phyloP scores from a whole-genome alignment of 2,888 invertebrate species.

The Eupithecia subumbrata region DNA sequence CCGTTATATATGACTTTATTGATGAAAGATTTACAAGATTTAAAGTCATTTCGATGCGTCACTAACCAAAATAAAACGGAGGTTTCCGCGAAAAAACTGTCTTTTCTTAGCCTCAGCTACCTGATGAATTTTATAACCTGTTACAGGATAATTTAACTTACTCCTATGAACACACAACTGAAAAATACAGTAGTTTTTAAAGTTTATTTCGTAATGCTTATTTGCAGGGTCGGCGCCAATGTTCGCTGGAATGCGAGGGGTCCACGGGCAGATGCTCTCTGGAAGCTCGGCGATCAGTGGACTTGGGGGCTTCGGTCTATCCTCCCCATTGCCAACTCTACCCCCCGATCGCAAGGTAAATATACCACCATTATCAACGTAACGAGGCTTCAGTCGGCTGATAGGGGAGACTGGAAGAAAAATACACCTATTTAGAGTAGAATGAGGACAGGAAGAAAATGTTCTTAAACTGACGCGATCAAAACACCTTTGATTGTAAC shows the following conservation, averaged over 20 bases:
- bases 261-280: constrained; percentile 76
- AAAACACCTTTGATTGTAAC: background rate
- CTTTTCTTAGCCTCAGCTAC: background rate
- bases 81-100: background rate
- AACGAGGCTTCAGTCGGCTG: background rate
- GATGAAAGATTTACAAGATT: no score
- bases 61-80: background rate
- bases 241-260: constrained; percentile 75
- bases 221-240: constrained; percentile 67
- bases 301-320: constrained; percentile 68
- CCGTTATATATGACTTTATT: no score
- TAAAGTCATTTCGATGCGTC: background rate
- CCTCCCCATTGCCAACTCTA: constrained; percentile 71
- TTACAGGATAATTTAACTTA: background rate
- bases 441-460: background rate
- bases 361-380: background rate
- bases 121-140: background rate
- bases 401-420: background rate
- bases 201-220: background rate
- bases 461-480: background rate
- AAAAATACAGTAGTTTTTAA: background rate
- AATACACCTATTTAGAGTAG: background rate
- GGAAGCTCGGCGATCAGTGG: constrained; percentile 66
- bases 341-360: constrained; percentile 85
- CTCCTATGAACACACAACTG: background rate